These are phyloP conservation scores for Tineola bisselliella DNA, from an alignment of 2,888 invertebrate species.

Conservation along the genomic window DNA sequence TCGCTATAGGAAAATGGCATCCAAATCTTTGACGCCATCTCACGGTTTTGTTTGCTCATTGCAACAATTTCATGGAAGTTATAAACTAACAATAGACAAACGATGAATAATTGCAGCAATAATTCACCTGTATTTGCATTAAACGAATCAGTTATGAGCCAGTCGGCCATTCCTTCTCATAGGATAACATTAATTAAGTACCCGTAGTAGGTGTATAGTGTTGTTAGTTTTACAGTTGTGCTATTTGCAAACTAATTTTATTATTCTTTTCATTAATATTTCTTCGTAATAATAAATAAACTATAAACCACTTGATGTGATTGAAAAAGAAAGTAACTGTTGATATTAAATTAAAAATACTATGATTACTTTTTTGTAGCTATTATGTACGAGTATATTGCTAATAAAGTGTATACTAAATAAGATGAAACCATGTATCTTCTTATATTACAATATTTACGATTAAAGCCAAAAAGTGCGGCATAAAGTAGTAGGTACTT, in stretches of 20 bases:
- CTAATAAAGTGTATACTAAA: neutral
- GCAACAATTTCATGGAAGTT: neutral
- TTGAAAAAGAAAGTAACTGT: neutral
- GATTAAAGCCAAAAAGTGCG: neutral
- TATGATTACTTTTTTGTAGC: neutral
- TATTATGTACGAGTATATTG: too few relatives aligned
- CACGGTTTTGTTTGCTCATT: slow-evolving; percentile 26
- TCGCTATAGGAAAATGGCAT: slow-evolving; percentile 57
- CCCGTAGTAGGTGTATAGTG: too few relatives aligned
- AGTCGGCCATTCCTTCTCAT: too few relatives aligned
- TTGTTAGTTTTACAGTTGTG: too few relatives aligned
- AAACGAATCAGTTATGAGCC: neutral
- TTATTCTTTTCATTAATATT: too few relatives aligned
- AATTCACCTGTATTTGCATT: neutral
- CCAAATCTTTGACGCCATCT: slow-evolving; percentile 48
- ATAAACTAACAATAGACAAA: neutral
- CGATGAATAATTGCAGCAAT: neutral
- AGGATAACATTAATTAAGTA: too few relatives aligned
- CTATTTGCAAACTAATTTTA: too few relatives aligned
- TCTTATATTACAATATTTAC: neutral
- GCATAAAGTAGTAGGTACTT: neutral
- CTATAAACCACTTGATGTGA: too few relatives aligned
- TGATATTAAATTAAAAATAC: neutral
- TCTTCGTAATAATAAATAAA: too few relatives aligned
- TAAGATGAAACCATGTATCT: neutral